A percentile compares a stretch with the other conserved stretches of the same genome.
Evolutionary conservation across 2,113 vertebrate species (phyloP).

Genomic region (Ceratotherium simum): DNA sequence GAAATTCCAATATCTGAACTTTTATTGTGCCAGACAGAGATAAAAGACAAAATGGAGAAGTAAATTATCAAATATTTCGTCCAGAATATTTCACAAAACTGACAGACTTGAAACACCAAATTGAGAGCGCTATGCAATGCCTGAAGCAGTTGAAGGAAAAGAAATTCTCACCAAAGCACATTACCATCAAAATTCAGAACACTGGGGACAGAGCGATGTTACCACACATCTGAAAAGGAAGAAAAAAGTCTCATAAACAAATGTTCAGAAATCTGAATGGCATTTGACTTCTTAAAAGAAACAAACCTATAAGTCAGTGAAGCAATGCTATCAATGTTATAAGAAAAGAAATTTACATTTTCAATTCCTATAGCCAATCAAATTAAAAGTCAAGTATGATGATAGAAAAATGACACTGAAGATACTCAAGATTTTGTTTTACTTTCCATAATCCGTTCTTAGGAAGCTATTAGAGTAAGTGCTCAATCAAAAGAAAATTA

Average conservation of each 20-base stretch:
- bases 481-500: not conserved
- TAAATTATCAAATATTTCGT: not conserved
- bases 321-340: not conserved
- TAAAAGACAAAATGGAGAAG: not conserved
- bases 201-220: not conserved
- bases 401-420: not conserved
- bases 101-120: not conserved
- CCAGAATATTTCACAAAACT: not conserved
- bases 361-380: not conserved
- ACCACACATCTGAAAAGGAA: not conserved
- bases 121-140: not conserved
- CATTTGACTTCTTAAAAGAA: not conserved
- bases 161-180: not conserved
- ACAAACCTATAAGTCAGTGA: not conserved
- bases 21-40: not conserved
- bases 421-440: not conserved
- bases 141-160: not conserved
- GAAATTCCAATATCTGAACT: not conserved
- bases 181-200: not conserved
- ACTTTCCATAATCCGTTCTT: not conserved
- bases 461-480: not conserved
- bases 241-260: not conserved
- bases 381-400: not conserved
- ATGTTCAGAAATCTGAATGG: not conserved
- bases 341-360: not conserved